Evolutionary conservation across 2,888 invertebrate species (phyloP), one percentile per base, ranked within the genome.

Genomic region (Meta bourneti): DNA sequence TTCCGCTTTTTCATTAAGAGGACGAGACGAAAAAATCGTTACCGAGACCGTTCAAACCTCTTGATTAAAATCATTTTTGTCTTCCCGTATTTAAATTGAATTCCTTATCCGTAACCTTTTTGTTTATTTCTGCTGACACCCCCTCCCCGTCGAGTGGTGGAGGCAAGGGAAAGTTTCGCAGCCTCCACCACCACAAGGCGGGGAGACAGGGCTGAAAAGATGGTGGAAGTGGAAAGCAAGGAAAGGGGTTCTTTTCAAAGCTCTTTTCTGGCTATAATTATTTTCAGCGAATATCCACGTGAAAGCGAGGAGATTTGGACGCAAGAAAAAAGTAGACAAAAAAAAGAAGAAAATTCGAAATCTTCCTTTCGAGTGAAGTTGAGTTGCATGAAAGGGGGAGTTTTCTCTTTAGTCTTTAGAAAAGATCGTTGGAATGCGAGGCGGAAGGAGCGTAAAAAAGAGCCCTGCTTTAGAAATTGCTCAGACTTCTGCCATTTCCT

Each of bases 21-120:
- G 54, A 79, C 48, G 54, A 79, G 54, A 34, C 19, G 79, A 13
- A 79, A 54, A 54, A 78, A 78, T 9, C 48, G 49, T 61, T 61
- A 61, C 61, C 7, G 51, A 52, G 51, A 78, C 49, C 16, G 20
- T 61, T n/a, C n/a, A 20, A 20, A 54, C 51, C 49, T 34, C 84
- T 78, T 89, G 89, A 89, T 89, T 83, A 89, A 89, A 89, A 89
- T 52, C 77, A 83, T 89, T 78, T 89, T 79, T 89, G 89, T 84
- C 71, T 75, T 84, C 79, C 77, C 72, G 52, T 69, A 72, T 84
- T 78, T 89, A 89, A 82, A 89, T 89, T 82, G 89, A 82, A 75
- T 89, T 89, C 69, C 75, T 81, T 48, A 72, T 81, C 51, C 75
- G 79, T 75, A 70, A 34, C 77, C 48, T 85, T 34, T 54, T 78